Base-by-base conservation (phyloP, 2,888 invertebrate genomes). In the Malachius bipustulatus region DNA sequence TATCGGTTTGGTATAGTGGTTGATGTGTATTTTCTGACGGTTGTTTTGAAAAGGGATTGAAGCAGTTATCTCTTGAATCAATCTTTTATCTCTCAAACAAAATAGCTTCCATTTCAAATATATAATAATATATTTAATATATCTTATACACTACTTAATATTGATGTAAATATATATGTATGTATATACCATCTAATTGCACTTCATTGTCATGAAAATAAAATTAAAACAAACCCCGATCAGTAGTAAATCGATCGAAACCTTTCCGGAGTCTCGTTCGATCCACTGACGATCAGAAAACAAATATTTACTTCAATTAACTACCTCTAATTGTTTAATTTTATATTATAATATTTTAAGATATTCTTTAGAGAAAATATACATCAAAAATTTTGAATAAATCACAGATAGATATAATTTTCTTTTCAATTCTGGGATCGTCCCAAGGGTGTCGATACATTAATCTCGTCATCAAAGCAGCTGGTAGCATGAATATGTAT, bases 41-140 rank as follows among this genome's bases (percentile, higher is more conserved):
- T 63, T 60, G 59, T 63, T n/a, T n/a, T 63, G 60, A 56, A 50
- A 44, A 53, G 54, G 55, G 51, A 59, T 53, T 60, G 55, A 62
- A 63, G 60, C 60, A 58, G 58, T 59, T 56, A 60, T 60, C 60
- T 61, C 60, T 62, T 56, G 59, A 59, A 66, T 72, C 71, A 72
- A 71, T 72, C 71, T 72, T 71, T 67, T 70, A 69, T 71, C 71
- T 71, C 71, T 71, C 71, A 66, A 70, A 70, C 70, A 69, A 69
- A 69, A 69, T 69, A 69, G 67, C 61, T 63, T 63, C 60, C 62
- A 52, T 56, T 61, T 60, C 59, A 64, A 62, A 64, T 65, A 65
- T 63, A 64, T 64, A 64, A n/a, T n/a, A n/a, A 64, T 63, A 64
- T 62, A 62, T 60, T 55, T 56, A 60, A 60, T 62, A 62, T 63